These are phyloP conservation scores for Tinamus guttatus DNA, from an alignment of 2,113 vertebrate species.

Conservation along the genomic window DNA sequence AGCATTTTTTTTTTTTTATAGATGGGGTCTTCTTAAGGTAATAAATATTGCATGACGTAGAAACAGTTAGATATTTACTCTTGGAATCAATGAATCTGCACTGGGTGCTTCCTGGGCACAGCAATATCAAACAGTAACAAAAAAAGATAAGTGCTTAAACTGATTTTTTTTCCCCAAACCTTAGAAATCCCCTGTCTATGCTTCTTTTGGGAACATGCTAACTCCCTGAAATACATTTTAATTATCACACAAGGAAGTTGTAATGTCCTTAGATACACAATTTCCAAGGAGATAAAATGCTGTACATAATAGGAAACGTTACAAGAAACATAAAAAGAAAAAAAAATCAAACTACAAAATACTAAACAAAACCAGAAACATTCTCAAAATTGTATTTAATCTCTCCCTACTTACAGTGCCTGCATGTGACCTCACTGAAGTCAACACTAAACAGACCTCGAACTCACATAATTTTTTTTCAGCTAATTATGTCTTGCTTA, in stretches of 20 bases:
- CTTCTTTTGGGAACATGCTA: not conserved
- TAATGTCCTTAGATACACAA: not conserved
- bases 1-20: not conserved
- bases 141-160: not conserved
- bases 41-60: constrained; percentile 46
- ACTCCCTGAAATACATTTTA: not conserved
- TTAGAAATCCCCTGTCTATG: not conserved
- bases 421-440: not conserved
- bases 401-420: not conserved
- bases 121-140: not conserved
- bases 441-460: not conserved
- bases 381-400: not conserved
- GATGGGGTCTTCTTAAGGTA: constrained; percentile 2
- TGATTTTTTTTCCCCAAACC: no score
- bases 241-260: not conserved
- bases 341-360: not conserved
- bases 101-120: not conserved
- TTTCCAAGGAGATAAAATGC: not conserved
- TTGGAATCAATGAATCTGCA: constrained; percentile 27
- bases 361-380: not conserved
- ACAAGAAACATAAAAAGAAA: not conserved
- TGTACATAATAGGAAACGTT: not conserved
- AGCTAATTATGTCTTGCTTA: constrained; percentile 13
- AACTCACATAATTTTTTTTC: not conserved
- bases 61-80: constrained; percentile 11